Evolutionary conservation across 2,888 invertebrate genomes (phyloP).

Genomic region (Yponomeuta cagnagella): DNA sequence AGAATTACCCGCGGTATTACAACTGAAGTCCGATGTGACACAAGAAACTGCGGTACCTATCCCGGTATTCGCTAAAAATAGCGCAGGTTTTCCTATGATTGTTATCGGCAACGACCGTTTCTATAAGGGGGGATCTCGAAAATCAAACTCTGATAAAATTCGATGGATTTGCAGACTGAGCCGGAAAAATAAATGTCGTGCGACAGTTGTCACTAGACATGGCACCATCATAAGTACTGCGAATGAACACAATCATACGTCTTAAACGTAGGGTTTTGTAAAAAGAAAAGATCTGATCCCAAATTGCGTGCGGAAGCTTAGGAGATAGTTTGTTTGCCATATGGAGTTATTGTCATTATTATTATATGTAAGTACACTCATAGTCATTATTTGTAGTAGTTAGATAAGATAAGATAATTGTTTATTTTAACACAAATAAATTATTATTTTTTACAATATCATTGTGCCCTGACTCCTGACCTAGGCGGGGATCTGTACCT

Average conservation of each 20-base stretch:
- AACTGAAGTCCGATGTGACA: neutral
- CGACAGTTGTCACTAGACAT: constrained; percentile 35
- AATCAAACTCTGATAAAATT: constrained; percentile 16
- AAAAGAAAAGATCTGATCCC: neutral
- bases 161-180: constrained; percentile 44
- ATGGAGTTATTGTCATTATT: no score
- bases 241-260: constrained; percentile 30
- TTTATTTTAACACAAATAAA: no score
- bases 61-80: neutral
- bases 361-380: no score
- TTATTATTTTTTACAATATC: no score
- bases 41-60: neutral
- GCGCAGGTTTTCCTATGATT: neutral
- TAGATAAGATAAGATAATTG: no score
- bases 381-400: no score
- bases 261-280: neutral
- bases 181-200: constrained; percentile 31
- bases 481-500: no score
- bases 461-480: no score
- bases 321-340: no score
- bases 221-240: constrained; percentile 32
- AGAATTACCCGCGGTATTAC: neutral
- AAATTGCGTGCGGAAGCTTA: neutral
- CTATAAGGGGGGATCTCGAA: neutral
- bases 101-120: constrained; percentile 26